A percentile compares a stretch with the other conserved stretches of the same genome.
phyloP scores from a whole-genome alignment of 2,797 vertebrate species.

The Diceros bicornis region DNA sequence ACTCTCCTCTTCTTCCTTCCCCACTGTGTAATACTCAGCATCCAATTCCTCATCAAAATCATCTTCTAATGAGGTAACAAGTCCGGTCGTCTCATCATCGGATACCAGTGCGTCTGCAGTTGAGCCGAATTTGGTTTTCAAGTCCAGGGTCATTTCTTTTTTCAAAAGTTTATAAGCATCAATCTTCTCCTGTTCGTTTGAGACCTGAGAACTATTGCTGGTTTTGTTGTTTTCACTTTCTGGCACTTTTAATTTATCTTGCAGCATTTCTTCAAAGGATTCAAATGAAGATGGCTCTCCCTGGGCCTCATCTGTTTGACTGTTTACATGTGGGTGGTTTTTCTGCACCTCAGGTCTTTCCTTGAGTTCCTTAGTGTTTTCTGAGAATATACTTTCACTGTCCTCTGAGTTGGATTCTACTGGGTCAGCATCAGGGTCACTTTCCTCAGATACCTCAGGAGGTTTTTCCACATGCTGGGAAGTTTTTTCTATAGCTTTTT shows the following conservation, averaged over 20 bases:
- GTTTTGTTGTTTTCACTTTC: conserved; percentile 91
- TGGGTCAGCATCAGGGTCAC: background rate
- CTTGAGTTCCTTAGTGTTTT: conserved; percentile 74
- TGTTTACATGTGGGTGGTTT: conserved; percentile 36
- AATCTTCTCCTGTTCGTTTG: conserved; percentile 83
- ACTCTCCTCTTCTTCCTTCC: conserved; percentile 82
- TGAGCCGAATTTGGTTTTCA: conserved; percentile 93
- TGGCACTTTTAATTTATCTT: conserved; percentile 87
- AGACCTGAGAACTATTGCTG: conserved; percentile 82
- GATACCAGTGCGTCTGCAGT: conserved; percentile 94
- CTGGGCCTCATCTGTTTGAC: conserved; percentile 78
- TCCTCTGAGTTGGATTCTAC: background rate
- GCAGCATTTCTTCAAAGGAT: conserved; percentile 85
- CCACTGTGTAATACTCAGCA: conserved; percentile 71
- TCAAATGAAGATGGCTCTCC: conserved; percentile 83
- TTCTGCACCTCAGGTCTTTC: conserved; percentile 47
- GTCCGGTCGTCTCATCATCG: conserved; percentile 93
- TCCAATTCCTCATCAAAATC: conserved; percentile 88
- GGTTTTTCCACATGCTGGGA: background rate
- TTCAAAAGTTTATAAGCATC: conserved; percentile 88
- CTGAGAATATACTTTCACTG: conserved; percentile 55
- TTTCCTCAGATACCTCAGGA: conserved; percentile 62
- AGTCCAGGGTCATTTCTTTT: conserved; percentile 88
- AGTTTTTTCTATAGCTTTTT: conserved; percentile 54
- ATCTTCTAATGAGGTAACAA: conserved; percentile 91